Evolutionary conservation across 2,113 vertebrate genomes (phyloP).

Genomic region (Ophiodon elongatus): DNA sequence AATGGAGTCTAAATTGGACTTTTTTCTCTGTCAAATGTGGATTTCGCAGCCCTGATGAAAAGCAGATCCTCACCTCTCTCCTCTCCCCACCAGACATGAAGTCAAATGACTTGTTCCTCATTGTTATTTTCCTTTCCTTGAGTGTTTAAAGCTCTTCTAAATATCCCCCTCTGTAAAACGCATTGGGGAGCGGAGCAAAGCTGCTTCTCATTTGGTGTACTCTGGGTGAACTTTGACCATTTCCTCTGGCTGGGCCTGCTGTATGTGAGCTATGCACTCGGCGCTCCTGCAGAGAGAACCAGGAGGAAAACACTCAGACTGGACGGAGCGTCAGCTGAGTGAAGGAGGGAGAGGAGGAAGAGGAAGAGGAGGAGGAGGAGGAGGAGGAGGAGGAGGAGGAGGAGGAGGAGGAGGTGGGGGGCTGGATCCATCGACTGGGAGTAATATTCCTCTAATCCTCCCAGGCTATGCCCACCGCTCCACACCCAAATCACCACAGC

Average conservation of each 20-base stretch:
- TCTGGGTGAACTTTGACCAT: conserved; percentile 92
- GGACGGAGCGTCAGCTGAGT: conserved; percentile 52
- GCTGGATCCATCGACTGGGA: conserved; percentile 31
- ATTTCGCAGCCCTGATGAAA: conserved; percentile 76
- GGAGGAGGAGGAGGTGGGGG: too few species aligned
- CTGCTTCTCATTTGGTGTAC: conserved; percentile 94
- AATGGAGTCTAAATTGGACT: background rate
- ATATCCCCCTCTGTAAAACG: conserved; percentile 80
- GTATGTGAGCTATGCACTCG: conserved; percentile 85
- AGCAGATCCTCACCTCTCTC: conserved; percentile 72
- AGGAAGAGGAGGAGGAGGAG: conserved; percentile 10
- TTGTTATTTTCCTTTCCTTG: conserved; percentile 40
- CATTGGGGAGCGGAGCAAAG: conserved; percentile 75
- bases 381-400: conserved; percentile 3
- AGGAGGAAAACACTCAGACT: conserved; percentile 76
- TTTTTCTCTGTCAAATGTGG: background rate
- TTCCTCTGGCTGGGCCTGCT: conserved; percentile 90
- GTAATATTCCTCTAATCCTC: conserved; percentile 56
- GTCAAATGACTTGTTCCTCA: conserved; percentile 63
- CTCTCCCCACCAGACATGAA: conserved; percentile 71
- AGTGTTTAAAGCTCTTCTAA: conserved; percentile 82
- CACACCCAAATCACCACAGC: conserved; percentile 55
- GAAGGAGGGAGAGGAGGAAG: conserved; percentile 15
- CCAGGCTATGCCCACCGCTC: conserved; percentile 26
- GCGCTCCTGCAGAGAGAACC: conserved; percentile 85